Evolutionary conservation across 2,113 vertebrate genomes (phyloP), one percentile per base, ranked within the genome.

Genomic region (Rattus rattus): DNA sequence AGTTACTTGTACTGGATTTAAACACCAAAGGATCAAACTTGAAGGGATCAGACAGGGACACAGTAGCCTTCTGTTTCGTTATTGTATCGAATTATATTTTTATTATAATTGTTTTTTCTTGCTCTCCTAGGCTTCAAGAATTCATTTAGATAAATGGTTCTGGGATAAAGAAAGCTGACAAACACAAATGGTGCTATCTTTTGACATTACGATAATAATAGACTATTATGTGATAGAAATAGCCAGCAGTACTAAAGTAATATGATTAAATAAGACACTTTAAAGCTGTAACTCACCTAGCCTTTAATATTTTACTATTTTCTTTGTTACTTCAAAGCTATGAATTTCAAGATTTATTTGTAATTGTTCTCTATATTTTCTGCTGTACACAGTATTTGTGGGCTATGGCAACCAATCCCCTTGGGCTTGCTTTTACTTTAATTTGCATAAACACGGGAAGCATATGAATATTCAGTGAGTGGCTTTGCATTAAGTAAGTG

Each of bases 401-500:
- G 96, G 88, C 97, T 98, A 97, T 98, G 98, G 98, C 97, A 98
- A 98, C 98, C 98, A 98, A 98, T 99, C 97, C 98, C 96, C 97
- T 97, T 97, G 96, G 96, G 97, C 96, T 98, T 98, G 98, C 98
- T 98, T 98, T 98, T 97, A 97, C 97, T 97, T 98, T 98, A 91
- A 99, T 99, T 99, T 99, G 99, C 99, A 99, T 99, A 99, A 99
- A 99, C 99, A 99, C 99, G 98, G 99, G 97, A 99, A 99, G 99
- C 98, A 99, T 99, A 99, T 99, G 99, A 99, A 99, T 99, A 99
- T 99, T 99, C 99, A 99, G 99, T 99, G 98, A 98, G 85, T 97
- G 97, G 95, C 97, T 99, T 98, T 99, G 99, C 98, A 98, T 99
- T 99, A 99, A 99, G 98, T 98, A 97, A 98, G 98, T 99, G 99